Evolutionary conservation across 2,113 vertebrate species (phyloP).

Genomic region (Cephalopholis sonnerati): DNA sequence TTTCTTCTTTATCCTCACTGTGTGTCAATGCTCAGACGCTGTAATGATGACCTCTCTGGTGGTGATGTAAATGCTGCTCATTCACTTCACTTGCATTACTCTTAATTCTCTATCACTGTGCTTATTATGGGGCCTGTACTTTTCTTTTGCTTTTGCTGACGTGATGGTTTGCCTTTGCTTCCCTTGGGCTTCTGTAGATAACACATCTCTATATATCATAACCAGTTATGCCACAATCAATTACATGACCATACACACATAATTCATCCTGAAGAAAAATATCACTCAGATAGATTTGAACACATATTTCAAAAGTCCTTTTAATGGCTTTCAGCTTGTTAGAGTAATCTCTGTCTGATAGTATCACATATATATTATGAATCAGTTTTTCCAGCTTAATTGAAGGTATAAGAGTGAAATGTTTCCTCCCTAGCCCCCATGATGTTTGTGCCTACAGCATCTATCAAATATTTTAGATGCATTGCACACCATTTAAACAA

Average conservation of each 20-base stretch:
- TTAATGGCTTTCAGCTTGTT: not conserved
- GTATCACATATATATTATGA: not conserved
- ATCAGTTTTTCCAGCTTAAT: not conserved
- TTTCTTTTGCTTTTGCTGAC: too few species aligned
- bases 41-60: constrained; percentile 24
- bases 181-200: too few species aligned
- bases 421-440: not conserved
- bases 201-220: too few species aligned
- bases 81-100: constrained; percentile 20
- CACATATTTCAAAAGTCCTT: not conserved
- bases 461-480: constrained; percentile 12
- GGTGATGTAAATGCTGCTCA: constrained; percentile 9
- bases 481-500: not conserved
- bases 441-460: constrained; percentile 22
- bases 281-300: not conserved
- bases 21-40: not conserved
- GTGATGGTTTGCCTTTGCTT: too few species aligned
- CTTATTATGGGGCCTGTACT: too few species aligned
- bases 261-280: not conserved
- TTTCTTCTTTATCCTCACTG: too few species aligned
- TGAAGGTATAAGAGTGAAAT: too few species aligned
- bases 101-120: constrained; percentile 2
- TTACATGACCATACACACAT: too few species aligned
- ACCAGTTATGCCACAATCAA: too few species aligned
- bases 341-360: not conserved